Base-by-base conservation (phyloP, 2,113 vertebrate species). In the Australoheros scitulus region DNA sequence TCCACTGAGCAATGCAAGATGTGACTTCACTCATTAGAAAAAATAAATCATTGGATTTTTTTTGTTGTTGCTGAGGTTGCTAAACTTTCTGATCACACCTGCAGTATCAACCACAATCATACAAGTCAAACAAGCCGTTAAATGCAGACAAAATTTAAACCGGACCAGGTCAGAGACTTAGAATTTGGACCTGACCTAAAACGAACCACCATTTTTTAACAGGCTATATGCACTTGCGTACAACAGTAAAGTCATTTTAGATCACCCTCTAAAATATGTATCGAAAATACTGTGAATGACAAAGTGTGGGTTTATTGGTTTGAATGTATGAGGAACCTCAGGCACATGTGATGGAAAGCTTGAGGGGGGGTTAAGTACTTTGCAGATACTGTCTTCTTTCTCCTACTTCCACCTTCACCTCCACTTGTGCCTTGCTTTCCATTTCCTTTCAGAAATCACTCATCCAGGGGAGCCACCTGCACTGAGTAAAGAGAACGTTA, bases 401-500 rank as follows among this genome's bases (percentile, higher is more conserved):
- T 43, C 68, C 38, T 77, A 26, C 24, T 47, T 65, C 63, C 32
- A 43, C 79, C 36, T 79, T 88, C 65, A 82, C 86, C 84, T 90
- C 82, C 58, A 57, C 74, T 63, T 81, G 34, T 65, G 57, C 34
- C n/a, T 83, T 70, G 63, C n/a, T 77, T 74, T 57, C 70, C 63
- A 32, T 38, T 47, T 70, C 60, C 29, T 65, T 56, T 83, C 15
- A 83, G 81, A 87, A 86, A 89, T 81, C 74, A 85, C 78, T 87
- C 82, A 90, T 76, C 90, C 88, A 74, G 50, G 61, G 18, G 61
- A 55, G 75, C 77, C 79, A 61, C 68, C 82, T 75, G 59, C 80
- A 80, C 38, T 17, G 11, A 70, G 61, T 63, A 43, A 85, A 61
- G 60, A 70, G 15, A 77, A 47, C 1, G 34, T 86, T 85, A 82